These are phyloP conservation scores for Nipponacmea schrenckii DNA, from an alignment of 2,888 invertebrate species.

Conservation along the genomic window DNA sequence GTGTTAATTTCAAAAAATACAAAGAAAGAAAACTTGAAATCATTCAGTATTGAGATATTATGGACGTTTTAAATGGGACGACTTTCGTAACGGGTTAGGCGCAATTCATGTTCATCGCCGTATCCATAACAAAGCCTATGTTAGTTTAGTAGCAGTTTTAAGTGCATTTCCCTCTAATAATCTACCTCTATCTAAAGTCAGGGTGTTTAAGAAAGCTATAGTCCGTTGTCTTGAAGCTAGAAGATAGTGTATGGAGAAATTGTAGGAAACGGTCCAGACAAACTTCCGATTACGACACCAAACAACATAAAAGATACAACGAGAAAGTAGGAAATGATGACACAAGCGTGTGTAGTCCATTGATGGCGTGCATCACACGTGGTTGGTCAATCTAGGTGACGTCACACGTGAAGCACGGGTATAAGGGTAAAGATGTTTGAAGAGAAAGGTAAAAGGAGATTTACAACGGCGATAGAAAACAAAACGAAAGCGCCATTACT, in stretches of 20 bases:
- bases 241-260: background rate
- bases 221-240: background rate
- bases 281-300: slow-evolving; percentile 1
- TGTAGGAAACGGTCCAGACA: background rate
- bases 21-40: background rate
- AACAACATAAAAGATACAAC: slow-evolving; percentile 8
- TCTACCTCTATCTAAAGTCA: too few species aligned
- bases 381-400: background rate
- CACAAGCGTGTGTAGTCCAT: background rate
- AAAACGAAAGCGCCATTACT: slow-evolving; percentile 15
- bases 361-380: background rate
- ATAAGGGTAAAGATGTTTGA: background rate
- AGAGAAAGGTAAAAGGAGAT: slow-evolving; percentile 6
- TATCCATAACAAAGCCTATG: background rate
- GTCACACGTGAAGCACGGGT: slow-evolving; percentile 1
- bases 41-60: background rate
- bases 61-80: background rate
- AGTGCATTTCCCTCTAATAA: too few species aligned
- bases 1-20: background rate
- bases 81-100: background rate
- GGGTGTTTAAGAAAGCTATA: too few species aligned
- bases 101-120: slow-evolving; percentile 7
- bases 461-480: slow-evolving; percentile 8
- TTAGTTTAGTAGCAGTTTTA: too few species aligned
- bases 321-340: slow-evolving; percentile 7